Evolutionary conservation across 2,888 invertebrate genomes (phyloP).

Genomic region (Pristionchus japonicus): DNA sequence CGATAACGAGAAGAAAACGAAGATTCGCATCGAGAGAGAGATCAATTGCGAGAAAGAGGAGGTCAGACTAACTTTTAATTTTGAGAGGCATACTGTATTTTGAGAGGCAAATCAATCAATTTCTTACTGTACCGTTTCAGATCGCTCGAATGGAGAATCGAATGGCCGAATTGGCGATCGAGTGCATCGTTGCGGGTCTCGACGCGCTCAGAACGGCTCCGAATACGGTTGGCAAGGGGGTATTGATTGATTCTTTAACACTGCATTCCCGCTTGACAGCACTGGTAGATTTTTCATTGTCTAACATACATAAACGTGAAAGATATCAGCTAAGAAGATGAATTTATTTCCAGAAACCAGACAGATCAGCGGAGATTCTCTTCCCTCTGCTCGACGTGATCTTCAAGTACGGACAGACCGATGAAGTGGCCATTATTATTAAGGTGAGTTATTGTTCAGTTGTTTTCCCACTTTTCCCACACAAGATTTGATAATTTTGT

Average conservation of each 20-base stretch:
- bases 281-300: neutral
- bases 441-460: constrained; percentile 18
- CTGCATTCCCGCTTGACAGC: too few relatives aligned
- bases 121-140: neutral
- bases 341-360: constrained; percentile 32
- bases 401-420: constrained; percentile 54
- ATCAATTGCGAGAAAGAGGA: neutral
- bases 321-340: too few relatives aligned
- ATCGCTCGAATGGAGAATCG: neutral
- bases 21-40: neutral
- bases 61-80: neutral
- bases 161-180: neutral
- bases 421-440: neutral
- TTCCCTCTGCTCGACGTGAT: constrained; percentile 62
- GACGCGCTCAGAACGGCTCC: neutral
- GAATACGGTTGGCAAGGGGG: neutral
- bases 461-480: too few relatives aligned
- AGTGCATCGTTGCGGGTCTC: neutral
- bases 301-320: too few relatives aligned
- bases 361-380: constrained; percentile 48
- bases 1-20: neutral
- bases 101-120: neutral
- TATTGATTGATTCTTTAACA: constrained; percentile 25
- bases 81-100: too few relatives aligned
- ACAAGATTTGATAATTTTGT: too few relatives aligned